A percentile compares a stretch with the other conserved stretches of the same genome.
These are phyloP conservation scores for Dynastes grantii DNA, from an alignment of 2,888 invertebrate genomes.

Conservation along the genomic window DNA sequence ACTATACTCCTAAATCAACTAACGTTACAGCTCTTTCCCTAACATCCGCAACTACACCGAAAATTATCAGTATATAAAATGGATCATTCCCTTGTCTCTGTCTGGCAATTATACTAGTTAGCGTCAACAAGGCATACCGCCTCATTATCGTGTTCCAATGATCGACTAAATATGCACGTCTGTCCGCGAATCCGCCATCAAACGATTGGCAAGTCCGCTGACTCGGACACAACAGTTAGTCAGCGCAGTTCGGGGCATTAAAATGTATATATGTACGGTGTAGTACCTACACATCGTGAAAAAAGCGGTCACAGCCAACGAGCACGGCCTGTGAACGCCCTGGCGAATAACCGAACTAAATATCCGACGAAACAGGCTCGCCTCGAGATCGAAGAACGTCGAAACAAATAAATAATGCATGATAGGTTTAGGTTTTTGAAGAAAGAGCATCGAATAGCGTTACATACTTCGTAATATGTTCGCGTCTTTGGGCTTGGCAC, in stretches of 20 bases:
- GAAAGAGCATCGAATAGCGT: no score
- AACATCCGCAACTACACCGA: background rate
- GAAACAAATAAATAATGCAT: slow-evolving; percentile 21
- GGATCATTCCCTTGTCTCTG: background rate
- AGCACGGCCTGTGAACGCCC: slow-evolving; percentile 4
- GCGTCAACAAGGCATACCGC: background rate
- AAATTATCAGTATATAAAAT: background rate
- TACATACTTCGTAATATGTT: no score
- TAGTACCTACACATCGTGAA: background rate
- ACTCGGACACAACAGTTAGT: slow-evolving; percentile 20
- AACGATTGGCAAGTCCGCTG: slow-evolving; percentile 1
- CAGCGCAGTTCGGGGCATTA: slow-evolving; percentile 4
- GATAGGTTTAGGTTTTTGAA: background rate
- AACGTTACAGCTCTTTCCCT: no score
- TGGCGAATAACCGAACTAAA: slow-evolving; percentile 14
- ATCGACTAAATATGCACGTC: slow-evolving; percentile 38
- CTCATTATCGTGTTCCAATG: slow-evolving; percentile 41
- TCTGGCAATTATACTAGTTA: background rate
- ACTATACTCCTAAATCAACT: no score
- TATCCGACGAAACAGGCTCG: background rate
- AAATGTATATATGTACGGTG: background rate
- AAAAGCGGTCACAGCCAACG: slow-evolving; percentile 21
- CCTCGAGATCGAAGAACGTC: slow-evolving; percentile 18
- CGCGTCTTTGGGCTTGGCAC: no score
- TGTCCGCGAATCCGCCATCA: slow-evolving; percentile 3